Evolutionary conservation across 2,888 invertebrate species (phyloP), one percentile per base, ranked within the genome.

Genomic region (Harpalus rufipes): DNA sequence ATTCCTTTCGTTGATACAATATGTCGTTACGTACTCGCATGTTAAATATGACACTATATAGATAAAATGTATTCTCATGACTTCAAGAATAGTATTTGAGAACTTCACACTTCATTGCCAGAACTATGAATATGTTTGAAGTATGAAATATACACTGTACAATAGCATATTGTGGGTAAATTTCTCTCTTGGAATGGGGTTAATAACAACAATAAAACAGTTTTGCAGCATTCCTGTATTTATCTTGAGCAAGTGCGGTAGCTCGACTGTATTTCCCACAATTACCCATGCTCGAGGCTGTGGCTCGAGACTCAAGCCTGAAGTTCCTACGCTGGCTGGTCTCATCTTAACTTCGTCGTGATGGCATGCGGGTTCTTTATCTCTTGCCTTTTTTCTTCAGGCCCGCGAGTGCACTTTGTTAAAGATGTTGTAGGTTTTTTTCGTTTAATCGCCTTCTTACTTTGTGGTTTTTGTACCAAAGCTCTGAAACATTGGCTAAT

Each of bases 391-490:
- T 76, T 74, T 76, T 51, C 25, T 6, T 10, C n/a, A 16, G 56
- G 44, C 21, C 56, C 44, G 51, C 51, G 44, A 76, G 76, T 76
- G 56, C 76, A 76, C 76, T 76, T 76, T 56, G 76, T 76, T 76
- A 76, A 76, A 76, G 76, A 76, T 76, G 76, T 76, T 76, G 44
- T 76, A 76, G 18, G 76, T 76, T 76, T 74, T 74, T 76, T 76
- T 76, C 18, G 76, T 76, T 76, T 56, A 68, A 68, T 68, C 68
- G 68, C 68, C 68, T 68, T 68, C 68, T 68, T 68, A 68, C 68
- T 68, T 14, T 8, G 8, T 25, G 14, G n/a, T 68, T 68, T 68
- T 68, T 68, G 7, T 68, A 68, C 32, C 68, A 32, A 39, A 14
- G 68, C 68, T 68, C 32, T 68, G 39, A 68, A 39, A 25, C 68